phyloP scores from a whole-genome alignment of 2,888 invertebrate species.

The Strigamia maritima region DNA sequence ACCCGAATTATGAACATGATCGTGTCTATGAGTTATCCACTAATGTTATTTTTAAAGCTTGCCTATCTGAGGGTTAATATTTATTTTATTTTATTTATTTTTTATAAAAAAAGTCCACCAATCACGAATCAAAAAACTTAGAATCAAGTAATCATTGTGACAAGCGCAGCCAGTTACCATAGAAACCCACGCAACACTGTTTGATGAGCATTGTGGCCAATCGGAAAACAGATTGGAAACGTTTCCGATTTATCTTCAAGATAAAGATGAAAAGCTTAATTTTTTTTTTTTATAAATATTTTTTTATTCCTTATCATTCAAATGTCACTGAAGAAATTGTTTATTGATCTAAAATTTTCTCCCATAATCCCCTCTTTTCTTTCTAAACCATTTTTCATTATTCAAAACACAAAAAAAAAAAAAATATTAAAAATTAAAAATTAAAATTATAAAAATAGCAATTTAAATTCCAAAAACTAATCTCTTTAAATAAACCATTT shows the following conservation, averaged over 20 bases:
- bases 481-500: too few species aligned
- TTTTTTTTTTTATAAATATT: too few species aligned
- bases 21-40: too few species aligned
- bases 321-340: slow-evolving; percentile 8
- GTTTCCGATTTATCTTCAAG: slow-evolving; percentile 1
- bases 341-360: background rate
- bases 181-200: background rate
- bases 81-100: too few species aligned
- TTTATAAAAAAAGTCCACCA: too few species aligned
- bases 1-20: too few species aligned
- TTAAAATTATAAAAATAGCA: too few species aligned
- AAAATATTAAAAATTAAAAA: too few species aligned
- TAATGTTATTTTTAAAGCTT: too few species aligned
- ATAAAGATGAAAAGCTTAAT: background rate
- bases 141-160: background rate
- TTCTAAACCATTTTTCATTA: background rate
- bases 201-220: background rate
- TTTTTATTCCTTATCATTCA: slow-evolving; percentile 9
- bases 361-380: background rate
- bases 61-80: too few species aligned
- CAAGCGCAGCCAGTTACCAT: background rate
- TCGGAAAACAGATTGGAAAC: slow-evolving; percentile 16
- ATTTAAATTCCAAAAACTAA: too few species aligned
- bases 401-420: too few species aligned
- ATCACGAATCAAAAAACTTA: background rate